These are phyloP conservation scores for Ceyx erithaca DNA, from an alignment of 2,797 vertebrate genomes.

Conservation along the genomic window DNA sequence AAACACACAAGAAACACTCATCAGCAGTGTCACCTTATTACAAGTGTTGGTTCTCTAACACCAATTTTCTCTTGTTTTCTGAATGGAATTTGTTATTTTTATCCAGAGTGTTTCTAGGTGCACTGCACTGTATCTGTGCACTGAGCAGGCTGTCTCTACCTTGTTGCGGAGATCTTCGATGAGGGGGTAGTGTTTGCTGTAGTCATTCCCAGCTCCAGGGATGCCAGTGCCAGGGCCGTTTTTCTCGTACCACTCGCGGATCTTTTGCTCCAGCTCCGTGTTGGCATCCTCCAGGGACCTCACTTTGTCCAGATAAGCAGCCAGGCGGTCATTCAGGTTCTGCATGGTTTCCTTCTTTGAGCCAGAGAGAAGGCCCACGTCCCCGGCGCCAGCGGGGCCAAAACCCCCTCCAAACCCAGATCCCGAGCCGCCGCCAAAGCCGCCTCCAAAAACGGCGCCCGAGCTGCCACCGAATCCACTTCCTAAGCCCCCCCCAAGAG, in stretches of 20 bases:
- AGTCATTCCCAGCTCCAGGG: constrained; percentile 74
- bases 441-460: constrained; percentile 65
- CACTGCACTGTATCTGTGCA: too few relatives aligned
- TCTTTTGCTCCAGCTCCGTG: constrained; percentile 85
- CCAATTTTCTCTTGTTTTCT: not conserved
- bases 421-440: constrained; percentile 67
- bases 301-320: constrained; percentile 92
- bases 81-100: not conserved
- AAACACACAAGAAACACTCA: not conserved
- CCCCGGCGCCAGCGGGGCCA: constrained; percentile 75
- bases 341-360: constrained; percentile 96
- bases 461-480: constrained; percentile 73
- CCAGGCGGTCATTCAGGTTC: constrained; percentile 95
- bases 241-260: constrained; percentile 86
- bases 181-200: constrained; percentile 80
- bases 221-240: constrained; percentile 77
- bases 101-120: not conserved
- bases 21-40: not conserved
- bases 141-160: constrained; percentile 73
- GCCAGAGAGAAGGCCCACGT: constrained; percentile 78
- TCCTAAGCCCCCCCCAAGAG: constrained; percentile 50
- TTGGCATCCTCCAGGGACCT: constrained; percentile 88
- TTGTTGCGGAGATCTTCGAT: constrained; percentile 91
- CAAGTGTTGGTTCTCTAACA: not conserved
- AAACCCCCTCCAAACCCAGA: constrained; percentile 58